Conservation (phyloP, 2,113 vertebrate species). For the Sprattus sprattus region DNA sequence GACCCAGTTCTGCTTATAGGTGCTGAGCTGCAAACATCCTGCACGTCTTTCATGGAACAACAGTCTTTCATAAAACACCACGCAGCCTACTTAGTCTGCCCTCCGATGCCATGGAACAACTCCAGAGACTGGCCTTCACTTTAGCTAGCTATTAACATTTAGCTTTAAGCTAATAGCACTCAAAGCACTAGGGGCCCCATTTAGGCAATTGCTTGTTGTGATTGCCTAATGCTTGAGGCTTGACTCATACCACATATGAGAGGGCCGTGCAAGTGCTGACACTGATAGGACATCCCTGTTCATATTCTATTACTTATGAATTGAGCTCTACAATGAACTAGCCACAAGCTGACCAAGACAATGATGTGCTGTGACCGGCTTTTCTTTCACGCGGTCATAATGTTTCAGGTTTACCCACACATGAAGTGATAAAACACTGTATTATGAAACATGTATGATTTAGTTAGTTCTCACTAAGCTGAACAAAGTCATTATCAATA, state of each 20-base stretch:
- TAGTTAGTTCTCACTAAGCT: not conserved
- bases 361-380: not conserved
- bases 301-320: not conserved
- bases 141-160: not conserved
- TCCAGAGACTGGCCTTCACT: not conserved
- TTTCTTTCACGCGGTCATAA: not conserved
- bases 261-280: not conserved
- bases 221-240: not conserved
- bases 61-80: not conserved
- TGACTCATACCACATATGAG: not conserved
- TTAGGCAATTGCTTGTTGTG: not conserved
- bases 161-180: not conserved
- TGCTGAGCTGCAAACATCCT: slow-evolving; percentile 12
- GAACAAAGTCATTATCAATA: not conserved
- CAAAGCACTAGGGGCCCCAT: not conserved
- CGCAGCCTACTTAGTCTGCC: not conserved
- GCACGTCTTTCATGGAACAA: not conserved
- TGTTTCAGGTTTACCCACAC: not conserved
- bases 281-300: not conserved
- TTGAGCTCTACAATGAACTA: not conserved
- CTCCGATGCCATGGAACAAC: not conserved
- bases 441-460: not conserved
- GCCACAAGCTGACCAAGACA: not conserved
- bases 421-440: not conserved
- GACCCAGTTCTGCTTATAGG: not conserved